Conservation (phyloP, 2,888 invertebrate species). For the Synergus umbraculus region DNA sequence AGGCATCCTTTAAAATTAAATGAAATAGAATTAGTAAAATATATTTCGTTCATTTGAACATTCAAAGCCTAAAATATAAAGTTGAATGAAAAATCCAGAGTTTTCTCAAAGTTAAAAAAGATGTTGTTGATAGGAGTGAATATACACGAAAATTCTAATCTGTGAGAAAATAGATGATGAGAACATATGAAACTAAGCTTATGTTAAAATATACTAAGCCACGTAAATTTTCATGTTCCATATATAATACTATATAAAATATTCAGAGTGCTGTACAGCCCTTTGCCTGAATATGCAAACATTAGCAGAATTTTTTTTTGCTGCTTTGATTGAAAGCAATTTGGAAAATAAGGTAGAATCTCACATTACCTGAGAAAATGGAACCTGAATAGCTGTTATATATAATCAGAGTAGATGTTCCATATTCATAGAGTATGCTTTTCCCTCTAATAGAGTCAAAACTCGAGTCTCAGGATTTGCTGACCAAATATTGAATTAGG, state of each 20-base stretch:
- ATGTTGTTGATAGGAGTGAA: neutral
- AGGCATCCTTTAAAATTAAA: too few species aligned
- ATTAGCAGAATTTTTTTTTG: neutral
- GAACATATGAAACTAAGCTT: neutral
- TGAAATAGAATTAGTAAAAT: too few species aligned
- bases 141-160: too few species aligned
- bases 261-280: neutral
- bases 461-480: neutral
- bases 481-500: slow-evolving; percentile 21
- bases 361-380: neutral
- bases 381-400: neutral
- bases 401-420: neutral
- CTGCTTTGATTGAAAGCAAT: neutral
- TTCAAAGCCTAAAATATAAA: too few species aligned
- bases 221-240: neutral
- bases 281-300: neutral
- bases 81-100: neutral
- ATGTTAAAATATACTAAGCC: neutral
- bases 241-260: neutral
- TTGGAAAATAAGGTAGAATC: neutral
- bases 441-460: slow-evolving; percentile 7
- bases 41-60: too few species aligned
- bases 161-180: neutral
- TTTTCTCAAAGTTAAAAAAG: neutral
- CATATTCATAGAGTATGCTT: slow-evolving; percentile 12